A percentile compares a stretch with the other conserved stretches of the same genome.
These are phyloP conservation scores for Sphecodes monilicornis DNA, from an alignment of 2,888 invertebrate genomes.

Conservation along the genomic window DNA sequence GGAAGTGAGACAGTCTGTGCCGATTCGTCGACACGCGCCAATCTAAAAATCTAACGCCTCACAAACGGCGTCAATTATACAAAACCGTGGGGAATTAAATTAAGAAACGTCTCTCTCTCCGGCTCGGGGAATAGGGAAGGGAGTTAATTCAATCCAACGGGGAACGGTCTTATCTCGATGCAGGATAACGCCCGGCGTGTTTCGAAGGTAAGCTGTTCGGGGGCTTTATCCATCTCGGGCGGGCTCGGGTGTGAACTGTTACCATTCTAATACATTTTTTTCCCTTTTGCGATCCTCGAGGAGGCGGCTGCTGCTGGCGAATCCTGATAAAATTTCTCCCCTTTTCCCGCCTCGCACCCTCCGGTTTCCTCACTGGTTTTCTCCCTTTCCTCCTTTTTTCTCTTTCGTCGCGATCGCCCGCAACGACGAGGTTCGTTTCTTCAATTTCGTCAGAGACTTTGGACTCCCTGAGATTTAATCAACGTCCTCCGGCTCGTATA, in stretches of 20 bases:
- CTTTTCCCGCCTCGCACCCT: background rate
- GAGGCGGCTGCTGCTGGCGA: conserved; percentile 35
- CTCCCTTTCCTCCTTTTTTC: background rate
- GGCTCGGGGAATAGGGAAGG: conserved; percentile 12
- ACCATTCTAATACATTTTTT: conserved; percentile 68
- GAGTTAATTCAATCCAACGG: conserved; percentile 68
- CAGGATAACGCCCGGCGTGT: conserved; percentile 62
- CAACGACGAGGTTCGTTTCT: conserved; percentile 62
- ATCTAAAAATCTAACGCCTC: conserved; percentile 38
- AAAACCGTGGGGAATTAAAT: conserved; percentile 48
- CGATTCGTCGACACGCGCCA: background rate
- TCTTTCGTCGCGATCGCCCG: conserved; percentile 58
- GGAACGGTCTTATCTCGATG: conserved; percentile 59
- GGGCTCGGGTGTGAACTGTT: conserved; percentile 60
- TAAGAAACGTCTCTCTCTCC: conserved; percentile 26
- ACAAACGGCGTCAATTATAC: conserved; percentile 46
- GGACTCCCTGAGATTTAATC: conserved; percentile 66
- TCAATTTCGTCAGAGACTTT: conserved; percentile 70
- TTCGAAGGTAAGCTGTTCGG: conserved; percentile 62
- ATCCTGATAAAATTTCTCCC: conserved; percentile 58
- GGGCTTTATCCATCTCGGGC: conserved; percentile 58
- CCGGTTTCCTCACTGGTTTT: background rate
- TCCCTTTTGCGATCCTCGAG: conserved; percentile 11
- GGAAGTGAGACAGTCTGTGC: background rate
- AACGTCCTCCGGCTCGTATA: conserved; percentile 59